Conservation (phyloP, 1,140 invertebrate genomes). For the Listronotus bonariensis region DNA sequence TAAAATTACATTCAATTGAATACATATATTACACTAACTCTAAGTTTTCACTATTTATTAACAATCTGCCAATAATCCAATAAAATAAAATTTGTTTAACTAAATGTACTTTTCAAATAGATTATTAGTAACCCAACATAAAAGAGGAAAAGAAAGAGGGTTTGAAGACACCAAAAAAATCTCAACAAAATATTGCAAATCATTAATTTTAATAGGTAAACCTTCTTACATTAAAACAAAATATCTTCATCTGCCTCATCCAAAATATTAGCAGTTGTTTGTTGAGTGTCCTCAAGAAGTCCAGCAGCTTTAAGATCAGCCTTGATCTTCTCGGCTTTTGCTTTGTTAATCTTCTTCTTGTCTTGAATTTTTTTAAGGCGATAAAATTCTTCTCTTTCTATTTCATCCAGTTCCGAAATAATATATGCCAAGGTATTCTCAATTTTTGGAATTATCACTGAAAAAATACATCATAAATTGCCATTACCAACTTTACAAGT, state of each 20-base stretch:
- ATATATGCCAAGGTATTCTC: conserved; percentile 97
- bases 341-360: conserved; percentile 72
- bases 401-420: conserved; percentile 96
- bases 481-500: too few species aligned
- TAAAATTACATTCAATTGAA: too few species aligned
- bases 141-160: too few species aligned
- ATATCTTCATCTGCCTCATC: conserved; percentile 94
- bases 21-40: too few species aligned
- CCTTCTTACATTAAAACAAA: conserved; percentile 71
- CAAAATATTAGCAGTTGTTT: conserved; percentile 73
- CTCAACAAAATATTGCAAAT: too few species aligned
- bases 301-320: conserved; percentile 60
- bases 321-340: conserved; percentile 65
- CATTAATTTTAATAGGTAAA: too few species aligned
- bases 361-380: conserved; percentile 96
- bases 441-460: conserved; percentile 98
- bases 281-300: conserved; percentile 61
- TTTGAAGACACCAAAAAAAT: too few species aligned
- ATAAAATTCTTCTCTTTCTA: conserved; percentile 99
- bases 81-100: too few species aligned
- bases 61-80: too few species aligned
- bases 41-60: too few species aligned
- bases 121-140: too few species aligned
- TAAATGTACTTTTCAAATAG: too few species aligned
- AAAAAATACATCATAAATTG: conserved; percentile 50